Evolutionary conservation across 2,888 invertebrate species (phyloP).

Genomic region (Blastobasis adustella): DNA sequence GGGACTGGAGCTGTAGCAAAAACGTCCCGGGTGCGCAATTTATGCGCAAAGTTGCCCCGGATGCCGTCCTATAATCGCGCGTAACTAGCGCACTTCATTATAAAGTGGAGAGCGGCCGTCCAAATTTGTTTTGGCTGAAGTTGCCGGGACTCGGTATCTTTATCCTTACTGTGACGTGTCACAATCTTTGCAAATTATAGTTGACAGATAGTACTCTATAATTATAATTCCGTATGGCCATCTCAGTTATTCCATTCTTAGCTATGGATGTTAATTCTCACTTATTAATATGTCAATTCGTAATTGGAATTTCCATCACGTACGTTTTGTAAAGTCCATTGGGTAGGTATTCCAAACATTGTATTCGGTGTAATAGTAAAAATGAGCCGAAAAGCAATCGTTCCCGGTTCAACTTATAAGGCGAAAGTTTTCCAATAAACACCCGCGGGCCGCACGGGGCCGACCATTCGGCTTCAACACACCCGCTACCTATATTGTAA

Average conservation of each 20-base stretch:
- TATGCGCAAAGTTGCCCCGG: constrained; percentile 28
- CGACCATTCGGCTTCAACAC: background rate
- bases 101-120: constrained; percentile 14
- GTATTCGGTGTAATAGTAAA: background rate
- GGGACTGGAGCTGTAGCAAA: constrained; percentile 15
- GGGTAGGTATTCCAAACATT: too few relatives aligned
- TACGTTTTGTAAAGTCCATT: too few relatives aligned
- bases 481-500: background rate
- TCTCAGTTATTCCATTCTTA: too few relatives aligned
- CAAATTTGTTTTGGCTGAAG: constrained; percentile 15
- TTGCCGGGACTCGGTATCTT: constrained; percentile 12
- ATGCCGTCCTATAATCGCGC: constrained; percentile 15
- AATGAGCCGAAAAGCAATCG: background rate
- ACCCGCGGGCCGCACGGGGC: background rate
- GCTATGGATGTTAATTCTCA: too few relatives aligned
- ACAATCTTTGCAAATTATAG: background rate
- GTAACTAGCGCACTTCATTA: constrained; percentile 29
- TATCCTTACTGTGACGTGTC: constrained; percentile 4
- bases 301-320: too few relatives aligned
- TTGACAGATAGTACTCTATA: too few relatives aligned
- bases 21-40: constrained; percentile 26
- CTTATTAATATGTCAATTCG: too few relatives aligned
- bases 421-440: background rate
- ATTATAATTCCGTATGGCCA: too few relatives aligned
- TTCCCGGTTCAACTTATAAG: too few relatives aligned